A percentile compares a stretch with the other conserved stretches of the same genome.
Evolutionary conservation across 2,113 vertebrate species (phyloP).

Genomic region (Daboia siamensis): DNA sequence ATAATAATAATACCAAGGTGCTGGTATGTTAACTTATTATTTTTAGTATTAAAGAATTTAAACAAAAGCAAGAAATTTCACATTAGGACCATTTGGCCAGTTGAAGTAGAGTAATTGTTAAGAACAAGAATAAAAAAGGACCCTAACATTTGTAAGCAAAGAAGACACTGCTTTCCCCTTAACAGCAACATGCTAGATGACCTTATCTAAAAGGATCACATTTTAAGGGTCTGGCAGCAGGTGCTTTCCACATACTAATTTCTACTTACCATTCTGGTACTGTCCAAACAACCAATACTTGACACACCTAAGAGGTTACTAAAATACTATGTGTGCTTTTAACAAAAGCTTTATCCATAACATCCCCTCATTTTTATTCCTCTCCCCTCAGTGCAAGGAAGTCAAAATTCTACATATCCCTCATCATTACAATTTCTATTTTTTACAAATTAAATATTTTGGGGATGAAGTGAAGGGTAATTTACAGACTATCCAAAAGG

Average conservation of each 20-base stretch:
- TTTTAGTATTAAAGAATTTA: neutral
- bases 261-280: neutral
- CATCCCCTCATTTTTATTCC: neutral
- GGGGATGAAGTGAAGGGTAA: slow-evolving; percentile 24
- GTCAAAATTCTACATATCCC: slow-evolving; percentile 41
- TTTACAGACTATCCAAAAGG: slow-evolving; percentile 39
- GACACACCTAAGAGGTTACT: neutral
- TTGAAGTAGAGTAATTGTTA: neutral
- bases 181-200: neutral
- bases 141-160: neutral
- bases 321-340: neutral
- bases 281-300: slow-evolving; percentile 1
- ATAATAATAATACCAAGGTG: neutral
- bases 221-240: neutral
- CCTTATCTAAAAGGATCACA: neutral
- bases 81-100: slow-evolving; percentile 20
- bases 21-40: neutral
- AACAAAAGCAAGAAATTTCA: neutral
- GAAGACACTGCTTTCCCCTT: neutral
- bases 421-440: slow-evolving; percentile 39
- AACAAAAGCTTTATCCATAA: neutral
- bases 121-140: slow-evolving; percentile 4
- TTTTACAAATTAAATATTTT: slow-evolving; percentile 53
- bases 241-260: slow-evolving; percentile 1
- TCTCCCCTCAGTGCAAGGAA: slow-evolving; percentile 13